These are phyloP conservation scores for Drosophila prosaltans DNA, from an alignment of 1,140 invertebrate species.

Conservation along the genomic window DNA sequence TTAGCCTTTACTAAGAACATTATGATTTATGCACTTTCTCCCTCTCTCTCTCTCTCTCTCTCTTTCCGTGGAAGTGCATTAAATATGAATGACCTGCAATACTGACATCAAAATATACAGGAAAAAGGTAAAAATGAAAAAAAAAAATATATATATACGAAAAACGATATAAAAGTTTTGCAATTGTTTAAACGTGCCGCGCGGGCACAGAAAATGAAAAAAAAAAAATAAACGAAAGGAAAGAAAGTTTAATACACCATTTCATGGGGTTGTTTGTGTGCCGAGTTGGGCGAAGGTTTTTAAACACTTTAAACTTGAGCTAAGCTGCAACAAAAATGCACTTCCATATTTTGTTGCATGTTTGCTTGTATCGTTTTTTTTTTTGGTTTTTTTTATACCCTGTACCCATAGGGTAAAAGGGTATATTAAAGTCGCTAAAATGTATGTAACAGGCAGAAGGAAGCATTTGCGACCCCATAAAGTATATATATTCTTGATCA, in stretches of 20 bases:
- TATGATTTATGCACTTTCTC: constrained; percentile 36
- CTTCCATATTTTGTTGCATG: background rate
- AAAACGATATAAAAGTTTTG: constrained; percentile 52
- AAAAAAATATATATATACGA: constrained; percentile 25
- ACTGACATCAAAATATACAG: constrained; percentile 9
- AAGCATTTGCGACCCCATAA: too few relatives aligned
- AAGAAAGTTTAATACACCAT: too few relatives aligned
- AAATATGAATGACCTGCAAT: constrained; percentile 31
- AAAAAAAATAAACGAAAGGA: constrained; percentile 31
- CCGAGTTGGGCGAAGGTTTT: background rate
- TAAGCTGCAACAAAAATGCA: background rate
- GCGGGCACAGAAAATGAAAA: constrained; percentile 57
- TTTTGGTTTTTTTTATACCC: background rate
- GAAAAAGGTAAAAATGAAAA: constrained; percentile 43
- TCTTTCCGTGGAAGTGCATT: constrained; percentile 22
- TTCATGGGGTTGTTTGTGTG: constrained; percentile 7
- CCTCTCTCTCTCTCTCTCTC: background rate
- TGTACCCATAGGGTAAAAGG: too few relatives aligned
- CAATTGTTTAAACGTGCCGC: constrained; percentile 75
- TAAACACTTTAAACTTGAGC: constrained; percentile 40
- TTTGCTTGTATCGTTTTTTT: background rate
- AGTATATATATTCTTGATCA: too few relatives aligned
- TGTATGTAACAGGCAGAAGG: too few relatives aligned
- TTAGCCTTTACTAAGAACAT: background rate
- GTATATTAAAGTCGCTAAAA: too few relatives aligned